These are phyloP conservation scores for Eristalis tenax DNA, from an alignment of 2,888 invertebrate genomes.

Conservation along the genomic window DNA sequence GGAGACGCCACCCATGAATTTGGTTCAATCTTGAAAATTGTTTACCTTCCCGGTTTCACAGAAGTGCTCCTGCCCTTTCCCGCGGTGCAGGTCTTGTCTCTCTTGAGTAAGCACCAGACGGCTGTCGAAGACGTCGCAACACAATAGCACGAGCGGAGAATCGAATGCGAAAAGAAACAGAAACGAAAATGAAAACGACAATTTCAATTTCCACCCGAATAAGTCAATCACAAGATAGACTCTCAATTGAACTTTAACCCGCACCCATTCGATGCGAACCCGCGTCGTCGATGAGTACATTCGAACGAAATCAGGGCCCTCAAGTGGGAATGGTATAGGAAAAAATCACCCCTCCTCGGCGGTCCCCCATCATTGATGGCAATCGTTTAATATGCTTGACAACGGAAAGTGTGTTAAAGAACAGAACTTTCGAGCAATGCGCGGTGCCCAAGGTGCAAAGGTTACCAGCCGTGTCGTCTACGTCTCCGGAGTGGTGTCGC, in stretches of 20 bases:
- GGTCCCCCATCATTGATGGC: conserved; percentile 25
- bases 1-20: conserved; percentile 42
- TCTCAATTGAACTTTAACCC: conserved; percentile 68
- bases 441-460: neutral
- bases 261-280: neutral
- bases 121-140: conserved; percentile 48
- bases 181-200: conserved; percentile 54
- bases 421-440: conserved; percentile 48
- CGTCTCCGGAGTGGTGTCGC: conserved; percentile 29
- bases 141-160: conserved; percentile 57
- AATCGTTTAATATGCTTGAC: conserved; percentile 72
- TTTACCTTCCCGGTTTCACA: conserved; percentile 64
- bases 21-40: conserved; percentile 65
- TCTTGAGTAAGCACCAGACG: conserved; percentile 44
- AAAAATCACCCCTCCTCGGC: conserved; percentile 9
- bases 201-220: conserved; percentile 73
- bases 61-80: conserved; percentile 33
- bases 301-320: conserved; percentile 41
- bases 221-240: conserved; percentile 72
- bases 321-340: conserved; percentile 13
- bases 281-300: neutral
- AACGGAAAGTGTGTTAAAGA: conserved; percentile 69
- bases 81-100: conserved; percentile 23
- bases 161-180: conserved; percentile 26
- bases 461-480: conserved; percentile 1